Evolutionary conservation across 2,113 vertebrate species (phyloP), one percentile per base, ranked within the genome.

Genomic region (Pygoscelis antarcticus): DNA sequence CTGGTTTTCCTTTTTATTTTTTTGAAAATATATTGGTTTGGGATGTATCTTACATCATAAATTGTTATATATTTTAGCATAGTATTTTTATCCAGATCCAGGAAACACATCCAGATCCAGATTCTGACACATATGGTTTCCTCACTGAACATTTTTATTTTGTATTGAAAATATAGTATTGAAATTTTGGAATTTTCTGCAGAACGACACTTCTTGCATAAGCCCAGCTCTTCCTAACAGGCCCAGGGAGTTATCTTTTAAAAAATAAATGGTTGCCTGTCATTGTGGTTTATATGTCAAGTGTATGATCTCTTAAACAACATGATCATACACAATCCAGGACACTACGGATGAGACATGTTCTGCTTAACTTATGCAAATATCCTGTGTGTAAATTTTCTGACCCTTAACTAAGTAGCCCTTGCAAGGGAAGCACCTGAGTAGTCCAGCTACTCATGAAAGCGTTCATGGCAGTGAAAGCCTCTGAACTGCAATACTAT

Each of bases 191-290:
- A 5, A 1, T 44, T 51, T 89, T 47, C 21, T 54, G 5, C 11
- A 16, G 30, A 58, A 14, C 6, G 14, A n/a, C 5, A 11, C 2
- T 16, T 78, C n/a, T 65, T 44, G 6, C 7, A 21, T 16, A 40
- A 72, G 6, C 6, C 5, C 15, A 74, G 13, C 1, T 69, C 9
- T 51, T 55, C 13, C 27, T 46, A 26, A 32, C 14, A 70, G 23
- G 6, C 7, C 5, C 0, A 4, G 4, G 6, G 15, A 51, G 4
- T 7, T 72, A 42, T 1, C 1, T 57, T 75, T 72, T 15, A 29
- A 64, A 54, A 75, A 86, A 55, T 2, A 38, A 27, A 19, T 6
- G 17, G 1, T 11, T 47, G 1, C 1, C 26, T 61, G 11, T 20
- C 10, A 4, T 21, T 17, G 3, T 16, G 3, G 3, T 14, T 87